Conservation (phyloP, 2,888 invertebrate species). For the Brachyptera putata region DNA sequence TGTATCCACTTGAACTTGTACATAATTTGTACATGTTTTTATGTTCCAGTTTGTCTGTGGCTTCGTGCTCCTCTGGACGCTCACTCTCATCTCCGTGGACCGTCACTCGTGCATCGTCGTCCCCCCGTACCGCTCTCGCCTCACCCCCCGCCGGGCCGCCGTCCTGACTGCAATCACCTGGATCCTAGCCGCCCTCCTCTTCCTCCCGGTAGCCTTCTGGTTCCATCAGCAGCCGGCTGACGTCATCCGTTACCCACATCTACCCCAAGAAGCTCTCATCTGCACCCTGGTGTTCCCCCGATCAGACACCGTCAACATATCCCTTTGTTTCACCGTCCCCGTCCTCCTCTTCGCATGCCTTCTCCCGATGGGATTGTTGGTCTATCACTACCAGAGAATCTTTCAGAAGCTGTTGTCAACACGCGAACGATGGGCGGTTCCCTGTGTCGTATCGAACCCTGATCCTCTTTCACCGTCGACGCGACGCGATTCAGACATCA, state of each 20-base stretch:
- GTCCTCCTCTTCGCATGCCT: slow-evolving; percentile 50
- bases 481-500: slow-evolving; percentile 49
- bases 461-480: slow-evolving; percentile 33
- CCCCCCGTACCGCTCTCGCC: slow-evolving; percentile 52
- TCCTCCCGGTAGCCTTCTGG: slow-evolving; percentile 52
- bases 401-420: slow-evolving; percentile 52
- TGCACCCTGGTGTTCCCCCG: slow-evolving; percentile 54
- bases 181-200: slow-evolving; percentile 48
- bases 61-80: slow-evolving; percentile 54
- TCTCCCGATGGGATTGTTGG: slow-evolving; percentile 51
- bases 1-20: too few species aligned
- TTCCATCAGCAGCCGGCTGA: slow-evolving; percentile 42
- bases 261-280: slow-evolving; percentile 39
- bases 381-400: slow-evolving; percentile 53
- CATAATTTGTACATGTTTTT: slow-evolving; percentile 16
- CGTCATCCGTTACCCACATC: not conserved
- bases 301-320: slow-evolving; percentile 46
- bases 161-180: slow-evolving; percentile 47
- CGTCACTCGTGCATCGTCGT: slow-evolving; percentile 53
- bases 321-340: slow-evolving; percentile 50
- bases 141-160: slow-evolving; percentile 46
- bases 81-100: slow-evolving; percentile 55
- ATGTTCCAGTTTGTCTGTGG: slow-evolving; percentile 53
- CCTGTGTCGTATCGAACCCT: slow-evolving; percentile 42
- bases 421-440: slow-evolving; percentile 50